Percentiles rank a stretch among this genome's conserved stretches.
phyloP scores from a whole-genome alignment of 2,888 invertebrate genomes.

The Barypeithes pellucidus region DNA sequence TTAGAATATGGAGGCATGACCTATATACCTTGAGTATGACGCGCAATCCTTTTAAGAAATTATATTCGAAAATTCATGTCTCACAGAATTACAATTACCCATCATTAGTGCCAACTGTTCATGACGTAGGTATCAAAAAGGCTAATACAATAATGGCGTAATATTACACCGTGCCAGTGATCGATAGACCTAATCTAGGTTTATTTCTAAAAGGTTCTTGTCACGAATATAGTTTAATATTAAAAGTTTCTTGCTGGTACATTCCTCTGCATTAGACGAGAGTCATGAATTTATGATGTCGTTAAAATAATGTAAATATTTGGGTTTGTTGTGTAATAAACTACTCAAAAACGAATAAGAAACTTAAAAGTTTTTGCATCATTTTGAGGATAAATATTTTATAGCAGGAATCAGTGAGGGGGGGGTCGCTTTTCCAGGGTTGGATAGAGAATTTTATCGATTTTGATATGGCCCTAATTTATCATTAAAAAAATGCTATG shows the following conservation, averaged over 20 bases:
- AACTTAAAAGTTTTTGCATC: too few relatives aligned
- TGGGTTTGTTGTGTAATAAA: background rate
- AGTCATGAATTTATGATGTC: background rate
- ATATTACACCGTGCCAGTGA: conserved; percentile 34
- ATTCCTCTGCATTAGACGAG: background rate
- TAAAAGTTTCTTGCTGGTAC: background rate
- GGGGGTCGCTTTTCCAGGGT: too few relatives aligned
- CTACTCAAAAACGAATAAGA: too few relatives aligned
- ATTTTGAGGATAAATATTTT: too few relatives aligned
- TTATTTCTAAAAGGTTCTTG: conserved; percentile 39
- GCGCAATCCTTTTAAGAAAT: background rate
- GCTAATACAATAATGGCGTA: conserved; percentile 43
- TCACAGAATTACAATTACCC: conserved; percentile 23
- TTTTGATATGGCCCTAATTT: too few relatives aligned
- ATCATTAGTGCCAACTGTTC: conserved; percentile 33
- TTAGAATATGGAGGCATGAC: too few relatives aligned
- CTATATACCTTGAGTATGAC: background rate
- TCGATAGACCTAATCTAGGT: conserved; percentile 39
- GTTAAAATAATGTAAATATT: background rate
- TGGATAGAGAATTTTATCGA: too few relatives aligned
- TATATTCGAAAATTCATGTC: conserved; percentile 12
- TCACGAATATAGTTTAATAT: conserved; percentile 40
- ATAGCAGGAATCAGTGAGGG: too few relatives aligned
- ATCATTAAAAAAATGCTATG: too few relatives aligned
- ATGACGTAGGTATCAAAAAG: conserved; percentile 32